Evolutionary conservation across 92 coral and sea anemone species (phyloP).

Genomic region (Plumapathes pennacea): DNA sequence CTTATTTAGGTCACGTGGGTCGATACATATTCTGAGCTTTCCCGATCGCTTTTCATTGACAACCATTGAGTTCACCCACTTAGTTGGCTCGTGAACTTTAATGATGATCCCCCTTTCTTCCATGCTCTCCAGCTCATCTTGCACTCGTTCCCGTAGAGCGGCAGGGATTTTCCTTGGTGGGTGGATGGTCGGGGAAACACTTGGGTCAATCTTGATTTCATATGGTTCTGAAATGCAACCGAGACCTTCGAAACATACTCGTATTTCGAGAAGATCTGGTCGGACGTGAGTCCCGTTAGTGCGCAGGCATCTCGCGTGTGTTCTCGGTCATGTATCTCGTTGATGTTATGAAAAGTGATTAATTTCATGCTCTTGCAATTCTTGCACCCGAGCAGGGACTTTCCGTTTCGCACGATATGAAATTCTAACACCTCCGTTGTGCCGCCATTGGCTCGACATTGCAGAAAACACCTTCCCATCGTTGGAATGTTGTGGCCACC

Average conservation of each 20-base stretch:
- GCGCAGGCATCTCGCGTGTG: too few species aligned
- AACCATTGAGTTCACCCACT: constrained; percentile 57
- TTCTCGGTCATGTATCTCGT: too few species aligned
- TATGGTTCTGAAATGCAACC: constrained; percentile 6
- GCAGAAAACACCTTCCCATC: constrained; percentile 12
- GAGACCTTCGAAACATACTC: too few species aligned
- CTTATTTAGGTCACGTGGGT: constrained; percentile 61
- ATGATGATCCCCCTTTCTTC: constrained; percentile 26
- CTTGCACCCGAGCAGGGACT: constrained; percentile 26
- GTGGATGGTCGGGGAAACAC: constrained; percentile 43
- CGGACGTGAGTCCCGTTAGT: too few species aligned
- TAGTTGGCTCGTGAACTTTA: constrained; percentile 34
- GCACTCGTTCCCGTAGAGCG: constrained; percentile 7
- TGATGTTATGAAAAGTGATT: constrained; percentile 20
- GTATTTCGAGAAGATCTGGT: too few species aligned
- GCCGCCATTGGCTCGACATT: too few species aligned
- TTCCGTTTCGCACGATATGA: constrained; percentile 32
- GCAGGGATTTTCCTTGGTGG: constrained; percentile 38
- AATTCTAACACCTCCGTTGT: constrained; percentile 13
- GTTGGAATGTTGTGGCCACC: constrained; percentile 35
- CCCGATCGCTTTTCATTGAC: constrained; percentile 44
- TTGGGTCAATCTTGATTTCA: constrained; percentile 15
- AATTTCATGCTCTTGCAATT: constrained; percentile 33
- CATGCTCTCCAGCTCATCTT: constrained; percentile 29
- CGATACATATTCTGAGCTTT: constrained; percentile 55